Conservation (phyloP, 1,140 invertebrate genomes). For the Euura lappo region DNA sequence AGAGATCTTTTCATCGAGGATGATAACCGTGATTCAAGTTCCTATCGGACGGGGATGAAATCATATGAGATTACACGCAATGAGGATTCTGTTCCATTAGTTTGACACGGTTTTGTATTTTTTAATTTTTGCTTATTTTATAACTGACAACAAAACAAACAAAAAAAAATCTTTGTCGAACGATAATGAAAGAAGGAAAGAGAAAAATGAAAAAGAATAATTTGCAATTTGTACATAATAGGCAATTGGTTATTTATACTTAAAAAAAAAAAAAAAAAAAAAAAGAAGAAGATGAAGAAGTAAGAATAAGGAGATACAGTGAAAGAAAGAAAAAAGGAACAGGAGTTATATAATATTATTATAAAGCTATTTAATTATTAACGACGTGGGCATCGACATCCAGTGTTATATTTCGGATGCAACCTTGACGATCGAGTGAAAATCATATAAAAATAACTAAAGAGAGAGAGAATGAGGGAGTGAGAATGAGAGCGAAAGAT, state of each 20-base stretch:
- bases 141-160: background rate
- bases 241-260: conserved; percentile 55
- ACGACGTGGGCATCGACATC: conserved; percentile 32
- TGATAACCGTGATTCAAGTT: conserved; percentile 54
- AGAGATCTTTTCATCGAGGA: conserved; percentile 34
- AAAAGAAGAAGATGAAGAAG: too few relatives aligned
- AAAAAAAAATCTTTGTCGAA: too few relatives aligned
- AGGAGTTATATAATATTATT: conserved; percentile 37
- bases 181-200: too few relatives aligned
- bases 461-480: background rate
- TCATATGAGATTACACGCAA: conserved; percentile 22
- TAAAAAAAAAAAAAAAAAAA: conserved; percentile 22
- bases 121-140: background rate
- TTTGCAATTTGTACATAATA: conserved; percentile 40
- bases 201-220: background rate
- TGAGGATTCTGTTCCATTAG: background rate
- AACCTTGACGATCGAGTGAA: conserved; percentile 48
- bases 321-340: conserved; percentile 1
- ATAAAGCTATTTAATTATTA: background rate
- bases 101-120: background rate
- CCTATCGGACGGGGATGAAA: conserved; percentile 52
- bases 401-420: conserved; percentile 53
- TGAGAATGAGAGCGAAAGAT: background rate
- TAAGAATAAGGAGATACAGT: background rate
- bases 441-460: conserved; percentile 24